Evolutionary conservation across 1,140 invertebrate genomes (phyloP).

Genomic region (Maconellicoccus hirsutus): DNA sequence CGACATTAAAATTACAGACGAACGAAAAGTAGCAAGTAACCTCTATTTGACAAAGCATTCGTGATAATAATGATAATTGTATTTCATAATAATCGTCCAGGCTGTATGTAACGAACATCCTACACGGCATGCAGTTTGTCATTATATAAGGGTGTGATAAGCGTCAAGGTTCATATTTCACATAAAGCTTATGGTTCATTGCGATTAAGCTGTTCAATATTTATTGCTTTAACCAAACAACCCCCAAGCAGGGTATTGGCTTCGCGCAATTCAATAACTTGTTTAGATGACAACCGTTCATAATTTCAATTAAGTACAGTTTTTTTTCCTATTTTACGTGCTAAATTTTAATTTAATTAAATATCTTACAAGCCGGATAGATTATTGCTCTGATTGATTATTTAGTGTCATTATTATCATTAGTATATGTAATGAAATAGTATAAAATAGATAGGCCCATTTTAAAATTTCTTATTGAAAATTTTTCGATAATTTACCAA

Average conservation of each 20-base stretch:
- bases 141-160: slow-evolving; percentile 9
- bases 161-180: slow-evolving; percentile 8
- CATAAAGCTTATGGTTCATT: slow-evolving; percentile 9
- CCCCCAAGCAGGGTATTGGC: neutral
- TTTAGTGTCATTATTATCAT: too few relatives aligned
- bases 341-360: too few relatives aligned
- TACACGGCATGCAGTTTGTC: neutral
- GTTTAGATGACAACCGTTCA: neutral
- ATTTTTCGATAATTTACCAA: too few relatives aligned
- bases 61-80: slow-evolving; percentile 9
- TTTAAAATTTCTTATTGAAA: too few relatives aligned
- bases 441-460: too few relatives aligned
- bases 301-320: neutral
- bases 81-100: slow-evolving; percentile 9
- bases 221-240: slow-evolving; percentile 9
- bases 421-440: too few relatives aligned
- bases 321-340: neutral
- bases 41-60: slow-evolving; percentile 8
- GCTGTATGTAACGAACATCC: neutral
- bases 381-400: too few relatives aligned
- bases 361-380: too few relatives aligned
- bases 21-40: slow-evolving; percentile 3
- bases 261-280: slow-evolving; percentile 4
- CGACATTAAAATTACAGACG: neutral
- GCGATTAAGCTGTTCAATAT: slow-evolving; percentile 8